Evolutionary conservation across 30 jellyfish, hydroid and myxozoan genomes (phyloP).

Genomic region (Cassiopea andromeda): DNA sequence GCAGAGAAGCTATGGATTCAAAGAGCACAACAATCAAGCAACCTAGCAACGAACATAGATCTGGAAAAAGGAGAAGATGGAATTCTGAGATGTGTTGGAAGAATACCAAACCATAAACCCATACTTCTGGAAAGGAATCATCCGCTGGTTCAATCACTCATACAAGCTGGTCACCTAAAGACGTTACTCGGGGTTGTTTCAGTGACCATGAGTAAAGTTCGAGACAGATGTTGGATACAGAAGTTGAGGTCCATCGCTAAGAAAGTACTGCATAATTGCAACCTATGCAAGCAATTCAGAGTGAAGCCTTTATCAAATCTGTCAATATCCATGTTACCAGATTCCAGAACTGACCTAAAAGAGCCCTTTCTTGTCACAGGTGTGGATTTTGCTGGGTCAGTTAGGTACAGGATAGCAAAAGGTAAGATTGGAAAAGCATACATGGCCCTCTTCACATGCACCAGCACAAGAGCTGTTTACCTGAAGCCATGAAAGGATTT

Average conservation of each 20-base stretch:
- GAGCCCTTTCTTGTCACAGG: slow-evolving; percentile 44
- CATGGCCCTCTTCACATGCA: slow-evolving; percentile 41
- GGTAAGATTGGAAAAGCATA: slow-evolving; percentile 22
- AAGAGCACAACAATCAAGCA: slow-evolving; percentile 58
- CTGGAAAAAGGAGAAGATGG: slow-evolving; percentile 53
- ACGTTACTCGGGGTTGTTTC: slow-evolving; percentile 74
- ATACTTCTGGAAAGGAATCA: slow-evolving; percentile 58
- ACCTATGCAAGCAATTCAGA: slow-evolving; percentile 37
- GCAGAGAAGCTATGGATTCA: slow-evolving; percentile 56
- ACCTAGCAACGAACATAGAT: slow-evolving; percentile 30
- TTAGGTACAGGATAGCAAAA: slow-evolving; percentile 8
- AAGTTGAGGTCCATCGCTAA: slow-evolving; percentile 31
- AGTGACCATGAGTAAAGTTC: slow-evolving; percentile 45
- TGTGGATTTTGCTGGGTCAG: slow-evolving; percentile 59
- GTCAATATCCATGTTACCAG: not conserved
- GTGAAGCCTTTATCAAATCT: slow-evolving; percentile 40
- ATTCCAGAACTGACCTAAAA: slow-evolving; percentile 13
- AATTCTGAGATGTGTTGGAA: slow-evolving; percentile 61
- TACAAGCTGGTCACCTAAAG: slow-evolving; percentile 49
- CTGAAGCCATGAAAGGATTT: slow-evolving; percentile 41
- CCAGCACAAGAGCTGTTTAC: slow-evolving; percentile 41
- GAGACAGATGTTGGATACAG: slow-evolving; percentile 62
- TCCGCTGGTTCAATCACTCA: slow-evolving; percentile 53
- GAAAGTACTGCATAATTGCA: slow-evolving; percentile 16
- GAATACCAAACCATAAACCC: slow-evolving; percentile 68